Conservation (phyloP, 2,113 vertebrate species). For the Ammospiza nelsoni region DNA sequence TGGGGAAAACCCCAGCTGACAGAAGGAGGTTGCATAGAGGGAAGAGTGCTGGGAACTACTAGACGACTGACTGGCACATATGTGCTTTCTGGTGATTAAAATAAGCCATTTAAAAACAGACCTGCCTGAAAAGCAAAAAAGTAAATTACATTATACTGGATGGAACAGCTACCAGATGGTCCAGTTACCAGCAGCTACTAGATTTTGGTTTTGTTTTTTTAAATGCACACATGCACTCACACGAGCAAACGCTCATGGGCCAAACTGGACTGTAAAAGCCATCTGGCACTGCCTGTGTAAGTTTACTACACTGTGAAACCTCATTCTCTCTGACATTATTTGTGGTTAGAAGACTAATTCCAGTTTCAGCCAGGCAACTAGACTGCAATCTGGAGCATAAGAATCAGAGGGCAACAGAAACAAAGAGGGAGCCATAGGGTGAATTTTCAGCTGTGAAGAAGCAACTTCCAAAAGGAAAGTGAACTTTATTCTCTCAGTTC, state of each 20-base stretch:
- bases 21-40: slow-evolving; percentile 58
- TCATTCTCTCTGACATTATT: slow-evolving; percentile 50
- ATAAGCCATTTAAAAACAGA: slow-evolving; percentile 69
- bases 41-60: slow-evolving; percentile 57
- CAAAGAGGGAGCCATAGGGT: not conserved
- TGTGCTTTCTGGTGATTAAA: slow-evolving; percentile 70
- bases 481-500: not conserved
- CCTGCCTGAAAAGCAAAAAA: slow-evolving; percentile 69
- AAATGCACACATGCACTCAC: slow-evolving; percentile 37
- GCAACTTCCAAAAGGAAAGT: slow-evolving; percentile 35
- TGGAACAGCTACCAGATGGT: slow-evolving; percentile 68
- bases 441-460: slow-evolving; percentile 15
- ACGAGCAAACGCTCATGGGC: slow-evolving; percentile 30
- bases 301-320: slow-evolving; percentile 35
- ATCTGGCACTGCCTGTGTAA: slow-evolving; percentile 51
- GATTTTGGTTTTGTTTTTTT: slow-evolving; percentile 43
- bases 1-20: slow-evolving; percentile 71
- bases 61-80: slow-evolving; percentile 65
- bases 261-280: slow-evolving; percentile 67
- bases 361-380: slow-evolving; percentile 30
- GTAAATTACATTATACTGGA: slow-evolving; percentile 63
- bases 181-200: slow-evolving; percentile 66
- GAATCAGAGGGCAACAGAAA: slow-evolving; percentile 25
- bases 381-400: not conserved
- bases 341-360: slow-evolving; percentile 50